phyloP scores from a whole-genome alignment of 2,888 invertebrate genomes.

The Graphium colonna region DNA sequence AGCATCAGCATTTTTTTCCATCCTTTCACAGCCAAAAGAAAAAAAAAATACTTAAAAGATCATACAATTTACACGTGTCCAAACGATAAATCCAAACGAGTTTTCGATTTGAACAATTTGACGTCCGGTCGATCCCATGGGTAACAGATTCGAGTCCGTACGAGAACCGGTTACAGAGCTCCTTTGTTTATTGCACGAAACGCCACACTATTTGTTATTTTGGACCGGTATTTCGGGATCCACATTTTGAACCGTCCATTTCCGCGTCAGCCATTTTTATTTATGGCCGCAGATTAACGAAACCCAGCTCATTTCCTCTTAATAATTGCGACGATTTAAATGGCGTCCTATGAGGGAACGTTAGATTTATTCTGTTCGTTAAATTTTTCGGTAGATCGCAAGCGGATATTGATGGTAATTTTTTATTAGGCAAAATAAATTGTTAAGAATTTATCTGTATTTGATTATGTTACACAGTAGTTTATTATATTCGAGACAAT shows the following conservation, averaged over 20 bases:
- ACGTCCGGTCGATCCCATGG: background rate
- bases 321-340: slow-evolving; percentile 5
- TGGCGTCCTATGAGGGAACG: background rate
- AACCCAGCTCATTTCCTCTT: slow-evolving; percentile 8
- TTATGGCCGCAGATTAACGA: slow-evolving; percentile 10
- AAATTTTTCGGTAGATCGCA: background rate
- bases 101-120: background rate
- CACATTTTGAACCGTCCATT: slow-evolving; percentile 18
- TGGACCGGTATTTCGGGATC: slow-evolving; percentile 22
- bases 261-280: slow-evolving; percentile 19
- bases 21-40: background rate
- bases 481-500: too few relatives aligned
- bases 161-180: slow-evolving; percentile 11
- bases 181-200: slow-evolving; percentile 17
- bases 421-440: background rate
- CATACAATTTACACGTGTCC: too few relatives aligned
- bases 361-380: background rate
- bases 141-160: background rate
- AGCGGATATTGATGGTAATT: background rate
- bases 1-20: too few relatives aligned
- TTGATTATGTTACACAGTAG: too few relatives aligned
- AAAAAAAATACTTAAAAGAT: too few relatives aligned
- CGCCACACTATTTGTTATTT: slow-evolving; percentile 15
- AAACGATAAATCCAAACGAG: too few relatives aligned
- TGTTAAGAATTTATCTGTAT: background rate